Percentiles rank a stretch among this genome's conserved stretches.
phyloP scores from a whole-genome alignment of 2,888 invertebrate species.

The Polyploca ridens region DNA sequence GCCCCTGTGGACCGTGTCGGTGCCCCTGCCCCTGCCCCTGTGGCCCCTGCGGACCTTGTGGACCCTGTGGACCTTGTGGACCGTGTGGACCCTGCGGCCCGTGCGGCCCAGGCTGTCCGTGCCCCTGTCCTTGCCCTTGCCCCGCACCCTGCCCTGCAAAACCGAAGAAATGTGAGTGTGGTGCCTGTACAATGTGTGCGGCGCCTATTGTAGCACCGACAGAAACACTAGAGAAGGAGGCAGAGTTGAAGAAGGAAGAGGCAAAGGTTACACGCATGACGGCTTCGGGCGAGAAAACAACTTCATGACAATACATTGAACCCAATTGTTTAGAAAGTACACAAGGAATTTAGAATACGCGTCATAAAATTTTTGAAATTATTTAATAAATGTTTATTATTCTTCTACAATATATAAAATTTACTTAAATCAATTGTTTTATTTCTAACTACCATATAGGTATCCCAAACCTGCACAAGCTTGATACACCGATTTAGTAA shows the following conservation, averaged over 20 bases:
- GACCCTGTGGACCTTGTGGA: constrained; percentile 19
- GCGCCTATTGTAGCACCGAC: constrained; percentile 18
- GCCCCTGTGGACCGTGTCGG: constrained; percentile 28
- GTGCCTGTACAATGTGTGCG: constrained; percentile 38
- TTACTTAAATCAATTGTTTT: constrained; percentile 2
- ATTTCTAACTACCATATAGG: neutral
- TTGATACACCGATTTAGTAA: neutral
- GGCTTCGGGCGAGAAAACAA: constrained; percentile 38
- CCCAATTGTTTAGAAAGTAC: constrained; percentile 19
- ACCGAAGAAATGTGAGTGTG: constrained; percentile 40
- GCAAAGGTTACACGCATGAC: constrained; percentile 38
- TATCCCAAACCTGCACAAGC: neutral
- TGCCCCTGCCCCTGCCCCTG: constrained; percentile 35
- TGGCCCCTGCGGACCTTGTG: constrained; percentile 30
- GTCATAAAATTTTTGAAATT: neutral
- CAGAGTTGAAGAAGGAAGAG: constrained; percentile 39
- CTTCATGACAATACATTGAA: constrained; percentile 30
- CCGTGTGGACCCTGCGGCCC: constrained; percentile 34
- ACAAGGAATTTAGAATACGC: neutral
- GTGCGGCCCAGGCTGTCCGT: constrained; percentile 27
- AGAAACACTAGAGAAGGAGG: constrained; percentile 18
- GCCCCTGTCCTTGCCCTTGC: constrained; percentile 34
- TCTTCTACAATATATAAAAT: constrained; percentile 13
- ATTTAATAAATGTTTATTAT: constrained; percentile 9
- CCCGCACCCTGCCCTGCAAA: constrained; percentile 36